Base-by-base conservation (phyloP, 23 tunicate genomes). In the Styela clava region DNA sequence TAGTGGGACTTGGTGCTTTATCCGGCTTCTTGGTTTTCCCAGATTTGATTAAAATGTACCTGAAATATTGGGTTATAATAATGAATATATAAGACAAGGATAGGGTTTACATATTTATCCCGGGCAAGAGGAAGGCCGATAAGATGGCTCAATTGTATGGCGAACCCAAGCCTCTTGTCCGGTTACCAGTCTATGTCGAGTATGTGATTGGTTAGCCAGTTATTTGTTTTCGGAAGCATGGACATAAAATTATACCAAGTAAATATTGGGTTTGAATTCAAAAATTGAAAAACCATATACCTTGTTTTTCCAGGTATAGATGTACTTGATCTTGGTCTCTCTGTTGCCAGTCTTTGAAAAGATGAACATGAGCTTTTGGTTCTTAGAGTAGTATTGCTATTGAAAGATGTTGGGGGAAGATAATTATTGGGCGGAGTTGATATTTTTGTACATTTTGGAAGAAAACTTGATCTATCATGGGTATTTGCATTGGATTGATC, bases 291-390 rank as follows among this genome's bases (percentile, higher is more conserved):
- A n/a, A n/a, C n/a, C 56, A 44, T 5, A 44, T 29, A 89, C 94
- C 94, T 63, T 0, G 89, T 89, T 82, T 85, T 89, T 51, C 86
- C 95, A 12, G 95, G 95, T 37, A 89, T 89, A 16, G 95, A 89
- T 21, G 89, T 69, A 63, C 95, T 89, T 1, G 95, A 89, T 52
- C 95, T 51, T 3, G 95, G 95, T 63, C 95, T 69, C 7, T 74
- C 83, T 0, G 31, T 26, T 7, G 27, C n/a, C n/a, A 44, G 65
- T 52, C 18, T 76, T 44, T 44, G 56, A 44, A 44, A 44, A 44
- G 56, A 44, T 12, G 56, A 44, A 44, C 56, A 5, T 1, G 71
- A 67, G 22, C 71, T 67, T 67, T 67, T 67, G 0, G 71, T 67
- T 1, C 31, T 25, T 22, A 67, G 19, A 18, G 31, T 18, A 12